Conservation (phyloP, 1,140 invertebrate genomes). For the Bombus fervidus region DNA sequence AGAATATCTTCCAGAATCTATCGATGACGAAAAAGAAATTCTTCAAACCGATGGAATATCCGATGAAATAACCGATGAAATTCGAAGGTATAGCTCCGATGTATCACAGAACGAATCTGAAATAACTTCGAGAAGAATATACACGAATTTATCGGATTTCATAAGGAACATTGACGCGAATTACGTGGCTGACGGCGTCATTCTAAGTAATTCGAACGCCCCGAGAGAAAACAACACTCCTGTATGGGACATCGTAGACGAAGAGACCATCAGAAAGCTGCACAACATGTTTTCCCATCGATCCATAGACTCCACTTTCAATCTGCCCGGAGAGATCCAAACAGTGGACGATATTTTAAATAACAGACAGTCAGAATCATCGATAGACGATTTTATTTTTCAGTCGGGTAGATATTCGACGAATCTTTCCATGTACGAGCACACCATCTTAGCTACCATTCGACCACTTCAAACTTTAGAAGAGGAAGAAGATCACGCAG, state of each 20-base stretch:
- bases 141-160: neutral
- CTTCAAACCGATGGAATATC: neutral
- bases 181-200: constrained; percentile 3
- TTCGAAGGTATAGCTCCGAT: neutral
- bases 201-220: constrained; percentile 36
- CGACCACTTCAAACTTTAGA: neutral
- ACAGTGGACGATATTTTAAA: neutral
- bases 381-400: constrained; percentile 2
- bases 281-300: constrained; percentile 52
- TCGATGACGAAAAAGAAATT: neutral
- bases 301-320: neutral
- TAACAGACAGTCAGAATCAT: neutral
- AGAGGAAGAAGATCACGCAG: neutral
- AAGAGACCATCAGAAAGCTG: constrained; percentile 6
- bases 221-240: neutral
- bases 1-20: neutral
- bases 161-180: constrained; percentile 37
- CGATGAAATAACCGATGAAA: neutral
- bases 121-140: neutral
- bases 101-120: neutral
- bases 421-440: neutral
- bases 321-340: neutral
- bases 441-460: neutral
- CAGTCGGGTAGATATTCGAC: neutral
- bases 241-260: constrained; percentile 49